Percentiles rank a stretch among this genome's conserved stretches.
These are phyloP conservation scores for Scaptomyza hsui DNA, from an alignment of 1,140 invertebrate genomes.

Conservation along the genomic window DNA sequence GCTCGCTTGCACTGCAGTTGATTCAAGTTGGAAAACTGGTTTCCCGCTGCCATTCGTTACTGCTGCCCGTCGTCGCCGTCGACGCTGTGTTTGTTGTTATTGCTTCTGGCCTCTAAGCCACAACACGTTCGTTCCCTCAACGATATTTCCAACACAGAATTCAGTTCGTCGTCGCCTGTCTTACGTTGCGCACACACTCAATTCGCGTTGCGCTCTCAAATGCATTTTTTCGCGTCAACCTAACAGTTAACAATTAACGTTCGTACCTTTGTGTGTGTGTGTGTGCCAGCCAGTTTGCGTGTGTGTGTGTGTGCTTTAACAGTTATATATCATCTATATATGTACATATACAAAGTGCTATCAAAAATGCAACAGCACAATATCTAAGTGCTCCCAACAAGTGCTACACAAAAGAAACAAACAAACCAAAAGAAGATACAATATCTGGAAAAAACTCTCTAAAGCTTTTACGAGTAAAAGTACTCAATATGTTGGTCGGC, in stretches of 20 bases:
- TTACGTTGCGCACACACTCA: conserved; percentile 80
- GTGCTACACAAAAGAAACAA: conserved; percentile 24
- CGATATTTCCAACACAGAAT: conserved; percentile 68
- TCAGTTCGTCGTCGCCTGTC: conserved; percentile 83
- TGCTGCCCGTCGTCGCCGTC: conserved; percentile 30
- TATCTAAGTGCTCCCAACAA: conserved; percentile 37
- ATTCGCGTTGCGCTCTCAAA: conserved; percentile 56
- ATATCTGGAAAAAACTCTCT: conserved; percentile 15
- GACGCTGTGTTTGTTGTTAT: conserved; percentile 31
- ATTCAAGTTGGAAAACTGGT: conserved; percentile 66
- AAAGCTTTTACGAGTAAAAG: conserved; percentile 1
- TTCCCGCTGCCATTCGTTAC: conserved; percentile 69
- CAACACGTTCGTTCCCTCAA: conserved; percentile 68
- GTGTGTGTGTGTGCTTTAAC: conserved; percentile 15
- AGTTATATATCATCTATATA: conserved; percentile 4
- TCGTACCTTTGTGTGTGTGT: background rate
- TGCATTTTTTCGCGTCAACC: conserved; percentile 25
- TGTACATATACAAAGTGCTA: conserved; percentile 17
- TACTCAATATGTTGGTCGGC: conserved; percentile 74
- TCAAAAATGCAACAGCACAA: conserved; percentile 37
- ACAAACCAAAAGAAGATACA: conserved; percentile 21
- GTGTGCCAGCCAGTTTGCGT: conserved; percentile 4
- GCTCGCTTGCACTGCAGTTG: conserved; percentile 34
- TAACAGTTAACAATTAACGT: background rate
- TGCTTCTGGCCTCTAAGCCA: conserved; percentile 43